Evolutionary conservation across 2,797 vertebrate genomes (phyloP).

Genomic region (Clarias fuscus): DNA sequence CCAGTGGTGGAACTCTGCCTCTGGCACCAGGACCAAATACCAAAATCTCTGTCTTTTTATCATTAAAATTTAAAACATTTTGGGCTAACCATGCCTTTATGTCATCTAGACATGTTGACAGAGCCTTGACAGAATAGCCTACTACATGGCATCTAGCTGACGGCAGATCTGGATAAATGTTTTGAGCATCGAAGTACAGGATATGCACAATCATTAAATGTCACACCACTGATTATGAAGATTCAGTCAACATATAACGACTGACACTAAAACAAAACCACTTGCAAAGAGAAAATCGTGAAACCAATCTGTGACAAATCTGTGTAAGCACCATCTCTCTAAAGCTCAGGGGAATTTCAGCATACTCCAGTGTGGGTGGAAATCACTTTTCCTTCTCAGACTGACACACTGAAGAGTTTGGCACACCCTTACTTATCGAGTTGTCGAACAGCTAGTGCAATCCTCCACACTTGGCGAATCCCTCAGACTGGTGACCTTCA

Average conservation of each 20-base stretch:
- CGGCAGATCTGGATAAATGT: background rate
- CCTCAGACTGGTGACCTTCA: conserved; percentile 8
- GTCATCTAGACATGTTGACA: too few species aligned
- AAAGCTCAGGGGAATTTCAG: background rate
- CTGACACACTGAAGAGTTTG: conserved; percentile 10
- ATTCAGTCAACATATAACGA: background rate
- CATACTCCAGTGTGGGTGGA: conserved; percentile 2
- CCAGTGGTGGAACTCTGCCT: too few species aligned
- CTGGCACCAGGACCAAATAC: too few species aligned
- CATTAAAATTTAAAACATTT: too few species aligned
- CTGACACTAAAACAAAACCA: background rate
- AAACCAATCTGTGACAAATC: conserved; percentile 8
- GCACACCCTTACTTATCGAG: conserved; percentile 8
- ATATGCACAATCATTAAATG: background rate
- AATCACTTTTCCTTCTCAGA: conserved; percentile 20
- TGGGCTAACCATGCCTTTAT: too few species aligned
- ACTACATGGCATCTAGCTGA: background rate
- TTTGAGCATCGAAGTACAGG: background rate
- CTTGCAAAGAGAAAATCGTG: background rate
- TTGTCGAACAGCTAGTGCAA: conserved; percentile 16
- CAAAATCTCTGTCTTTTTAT: too few species aligned
- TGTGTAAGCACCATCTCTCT: background rate
- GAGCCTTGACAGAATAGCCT: too few species aligned
- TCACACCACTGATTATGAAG: background rate
- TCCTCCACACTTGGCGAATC: conserved; percentile 8